Conservation (phyloP, 2,888 invertebrate species). For the Agrochola lychnidis region DNA sequence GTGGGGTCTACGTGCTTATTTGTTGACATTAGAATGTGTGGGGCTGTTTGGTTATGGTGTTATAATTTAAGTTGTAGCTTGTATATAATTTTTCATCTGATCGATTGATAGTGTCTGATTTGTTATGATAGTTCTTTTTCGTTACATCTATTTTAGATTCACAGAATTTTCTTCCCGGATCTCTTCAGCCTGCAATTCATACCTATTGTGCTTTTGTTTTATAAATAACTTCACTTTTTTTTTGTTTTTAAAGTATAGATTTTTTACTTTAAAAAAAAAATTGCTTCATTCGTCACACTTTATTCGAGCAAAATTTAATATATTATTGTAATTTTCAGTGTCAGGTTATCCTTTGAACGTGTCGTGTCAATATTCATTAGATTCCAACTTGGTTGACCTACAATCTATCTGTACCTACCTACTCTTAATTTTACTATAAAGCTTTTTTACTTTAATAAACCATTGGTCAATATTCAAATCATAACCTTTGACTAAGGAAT, state of each 20-base stretch:
- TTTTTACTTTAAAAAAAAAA: too few relatives aligned
- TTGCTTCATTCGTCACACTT: not conserved
- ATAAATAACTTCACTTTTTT: not conserved
- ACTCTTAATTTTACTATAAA: not conserved
- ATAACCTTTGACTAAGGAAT: conserved; percentile 51
- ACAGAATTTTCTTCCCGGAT: not conserved
- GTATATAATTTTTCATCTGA: not conserved
- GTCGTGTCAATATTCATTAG: not conserved
- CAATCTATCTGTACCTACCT: not conserved
- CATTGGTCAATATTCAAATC: conserved; percentile 30
- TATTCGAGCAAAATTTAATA: not conserved
- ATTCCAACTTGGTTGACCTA: not conserved
- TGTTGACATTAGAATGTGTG: conserved; percentile 59
- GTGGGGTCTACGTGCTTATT: conserved; percentile 55
- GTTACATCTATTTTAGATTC: not conserved
- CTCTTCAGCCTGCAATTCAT: not conserved
- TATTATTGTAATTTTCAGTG: not conserved
- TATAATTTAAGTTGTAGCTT: conserved; percentile 21
- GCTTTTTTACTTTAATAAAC: conserved; percentile 2
- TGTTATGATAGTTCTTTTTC: not conserved
- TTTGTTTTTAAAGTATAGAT: too few relatives aligned
- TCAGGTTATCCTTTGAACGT: not conserved
- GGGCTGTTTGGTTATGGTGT: conserved; percentile 34
- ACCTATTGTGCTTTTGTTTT: not conserved
- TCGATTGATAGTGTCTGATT: not conserved